phyloP scores from a whole-genome alignment of 2,113 vertebrate species.

The Ciconia stormi region DNA sequence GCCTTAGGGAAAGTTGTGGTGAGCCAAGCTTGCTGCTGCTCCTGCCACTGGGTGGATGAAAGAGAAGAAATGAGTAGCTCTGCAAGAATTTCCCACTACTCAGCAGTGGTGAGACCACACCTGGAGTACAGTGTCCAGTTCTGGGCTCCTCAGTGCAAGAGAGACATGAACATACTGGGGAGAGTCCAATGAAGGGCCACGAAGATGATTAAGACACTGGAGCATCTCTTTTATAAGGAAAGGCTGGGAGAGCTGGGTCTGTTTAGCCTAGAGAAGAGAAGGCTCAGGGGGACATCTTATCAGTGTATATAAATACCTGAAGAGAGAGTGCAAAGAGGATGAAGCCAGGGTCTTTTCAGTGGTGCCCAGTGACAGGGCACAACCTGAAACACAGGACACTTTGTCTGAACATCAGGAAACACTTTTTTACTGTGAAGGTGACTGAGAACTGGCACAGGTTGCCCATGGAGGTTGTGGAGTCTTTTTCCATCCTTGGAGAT shows the following conservation, averaged over 20 bases:
- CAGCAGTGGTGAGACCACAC: not conserved
- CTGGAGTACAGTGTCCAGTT: not conserved
- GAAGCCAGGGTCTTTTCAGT: not conserved
- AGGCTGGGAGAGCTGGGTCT: not conserved
- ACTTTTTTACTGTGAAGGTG: not conserved
- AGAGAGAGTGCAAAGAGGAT: not conserved
- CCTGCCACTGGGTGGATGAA: not conserved
- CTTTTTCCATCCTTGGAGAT: not conserved
- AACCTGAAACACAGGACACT: not conserved
- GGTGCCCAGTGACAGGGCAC: not conserved
- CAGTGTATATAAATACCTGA: not conserved
- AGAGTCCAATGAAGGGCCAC: not conserved
- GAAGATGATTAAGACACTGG: not conserved
- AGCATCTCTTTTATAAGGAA: not conserved
- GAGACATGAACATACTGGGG: not conserved
- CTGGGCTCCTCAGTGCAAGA: not conserved
- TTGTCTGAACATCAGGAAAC: not conserved
- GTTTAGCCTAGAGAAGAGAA: not conserved
- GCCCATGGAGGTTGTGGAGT: not conserved
- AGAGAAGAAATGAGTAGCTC: not conserved
- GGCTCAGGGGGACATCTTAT: not conserved
- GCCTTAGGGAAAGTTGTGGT: not conserved
- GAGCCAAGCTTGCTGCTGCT: not conserved
- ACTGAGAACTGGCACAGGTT: not conserved
- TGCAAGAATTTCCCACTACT: not conserved